A percentile compares a stretch with the other conserved stretches of the same genome.
Evolutionary conservation across 2,888 invertebrate species (phyloP).

Genomic region (Aquatica leii): DNA sequence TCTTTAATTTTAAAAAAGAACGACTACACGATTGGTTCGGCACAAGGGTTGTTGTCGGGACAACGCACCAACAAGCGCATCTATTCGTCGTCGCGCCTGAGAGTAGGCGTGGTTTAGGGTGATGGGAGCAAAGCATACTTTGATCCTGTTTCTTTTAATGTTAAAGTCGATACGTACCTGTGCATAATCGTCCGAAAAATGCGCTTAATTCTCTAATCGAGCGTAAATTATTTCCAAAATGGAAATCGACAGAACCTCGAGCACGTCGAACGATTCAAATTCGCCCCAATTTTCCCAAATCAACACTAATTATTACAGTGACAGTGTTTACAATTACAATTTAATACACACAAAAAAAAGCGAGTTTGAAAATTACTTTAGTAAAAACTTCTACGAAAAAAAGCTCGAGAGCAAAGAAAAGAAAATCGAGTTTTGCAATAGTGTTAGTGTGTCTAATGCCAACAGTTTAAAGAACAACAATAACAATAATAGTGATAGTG

Average conservation of each 20-base stretch:
- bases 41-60: conserved; percentile 49
- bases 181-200: conserved; percentile 27
- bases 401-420: conserved; percentile 40
- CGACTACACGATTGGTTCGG: conserved; percentile 47
- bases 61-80: conserved; percentile 40
- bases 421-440: conserved; percentile 40
- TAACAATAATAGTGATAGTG: conserved; percentile 31
- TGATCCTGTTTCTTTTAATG: conserved; percentile 21
- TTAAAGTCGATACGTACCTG: conserved; percentile 25
- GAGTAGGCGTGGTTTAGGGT: conserved; percentile 44
- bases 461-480: conserved; percentile 41
- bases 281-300: conserved; percentile 45
- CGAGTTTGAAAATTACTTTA: conserved; percentile 50
- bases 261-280: conserved; percentile 57
- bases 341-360: conserved; percentile 41
- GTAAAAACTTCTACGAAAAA: conserved; percentile 41
- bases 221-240: conserved; percentile 34
- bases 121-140: conserved; percentile 40
- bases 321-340: conserved; percentile 52
- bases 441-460: conserved; percentile 12
- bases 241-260: conserved; percentile 53
- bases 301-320: conserved; percentile 51
- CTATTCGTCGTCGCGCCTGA: conserved; percentile 19
- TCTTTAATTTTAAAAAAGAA: no score
- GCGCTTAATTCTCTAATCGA: neutral